Conservation (phyloP, 2,113 vertebrate genomes). For the Pandion haliaetus region DNA sequence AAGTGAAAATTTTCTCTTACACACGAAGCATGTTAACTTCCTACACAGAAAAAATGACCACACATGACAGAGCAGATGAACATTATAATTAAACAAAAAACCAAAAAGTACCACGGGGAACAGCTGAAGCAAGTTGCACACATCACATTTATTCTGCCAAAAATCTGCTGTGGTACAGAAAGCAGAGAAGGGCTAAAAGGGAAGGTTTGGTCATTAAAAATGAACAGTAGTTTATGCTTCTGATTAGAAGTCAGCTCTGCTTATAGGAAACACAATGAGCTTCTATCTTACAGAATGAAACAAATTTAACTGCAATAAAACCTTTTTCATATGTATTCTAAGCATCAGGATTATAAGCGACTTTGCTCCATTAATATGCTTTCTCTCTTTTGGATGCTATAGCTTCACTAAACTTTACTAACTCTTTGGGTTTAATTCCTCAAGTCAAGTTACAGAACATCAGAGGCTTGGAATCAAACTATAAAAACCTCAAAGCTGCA, state of each 20-base stretch:
- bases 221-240: neutral
- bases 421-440: slow-evolving; percentile 64
- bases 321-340: neutral
- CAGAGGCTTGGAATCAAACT: slow-evolving; percentile 68
- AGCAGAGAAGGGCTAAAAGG: neutral
- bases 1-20: neutral
- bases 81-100: neutral
- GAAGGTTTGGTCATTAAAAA: neutral
- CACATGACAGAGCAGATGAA: neutral
- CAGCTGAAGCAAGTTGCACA: neutral
- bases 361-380: slow-evolving; percentile 55
- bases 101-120: neutral
- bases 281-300: slow-evolving; percentile 40
- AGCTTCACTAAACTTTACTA: slow-evolving; percentile 71
- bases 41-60: neutral
- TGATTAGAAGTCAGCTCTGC: neutral
- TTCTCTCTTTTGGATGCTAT: slow-evolving; percentile 42
- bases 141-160: neutral
- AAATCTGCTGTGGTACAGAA: neutral
- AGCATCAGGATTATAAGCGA: slow-evolving; percentile 40
- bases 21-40: neutral
- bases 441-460: slow-evolving; percentile 57
- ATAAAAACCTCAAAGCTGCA: slow-evolving; percentile 55
- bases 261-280: neutral
- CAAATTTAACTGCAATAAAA: slow-evolving; percentile 29